Conservation (phyloP, 2,797 vertebrate genomes). For the Lophotriccus pileatus region DNA sequence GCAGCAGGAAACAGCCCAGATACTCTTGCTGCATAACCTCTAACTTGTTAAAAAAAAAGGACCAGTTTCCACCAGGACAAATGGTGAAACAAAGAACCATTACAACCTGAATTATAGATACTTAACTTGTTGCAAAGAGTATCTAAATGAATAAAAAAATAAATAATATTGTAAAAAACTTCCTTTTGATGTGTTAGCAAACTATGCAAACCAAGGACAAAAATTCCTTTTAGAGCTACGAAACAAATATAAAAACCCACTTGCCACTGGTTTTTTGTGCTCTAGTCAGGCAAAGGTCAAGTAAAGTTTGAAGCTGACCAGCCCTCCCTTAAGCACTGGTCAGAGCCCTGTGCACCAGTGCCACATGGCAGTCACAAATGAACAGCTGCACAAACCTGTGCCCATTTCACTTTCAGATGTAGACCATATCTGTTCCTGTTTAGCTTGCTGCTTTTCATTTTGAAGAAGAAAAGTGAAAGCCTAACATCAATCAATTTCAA, state of each 20-base stretch:
- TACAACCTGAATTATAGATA: background rate
- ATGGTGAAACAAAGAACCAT: background rate
- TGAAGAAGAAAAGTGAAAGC: background rate
- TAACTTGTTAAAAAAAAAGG: background rate
- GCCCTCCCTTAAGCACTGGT: background rate
- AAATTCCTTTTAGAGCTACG: background rate
- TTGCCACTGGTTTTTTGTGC: background rate
- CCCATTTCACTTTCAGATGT: background rate
- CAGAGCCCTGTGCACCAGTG: background rate
- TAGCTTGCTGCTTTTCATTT: background rate
- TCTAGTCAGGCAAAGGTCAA: background rate
- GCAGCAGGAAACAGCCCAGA: background rate
- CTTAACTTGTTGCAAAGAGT: background rate
- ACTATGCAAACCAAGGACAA: background rate
- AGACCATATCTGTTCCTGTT: background rate
- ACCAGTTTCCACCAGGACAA: background rate
- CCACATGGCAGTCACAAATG: background rate
- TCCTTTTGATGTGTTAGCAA: background rate
- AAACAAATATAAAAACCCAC: background rate
- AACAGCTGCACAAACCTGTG: background rate
- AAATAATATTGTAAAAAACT: background rate
- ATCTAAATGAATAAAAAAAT: background rate
- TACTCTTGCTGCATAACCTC: background rate
- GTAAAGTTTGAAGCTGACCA: background rate
- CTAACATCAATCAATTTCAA: background rate